phyloP scores from a whole-genome alignment of 2,797 vertebrate genomes.

The Sphenopsis melanotis region DNA sequence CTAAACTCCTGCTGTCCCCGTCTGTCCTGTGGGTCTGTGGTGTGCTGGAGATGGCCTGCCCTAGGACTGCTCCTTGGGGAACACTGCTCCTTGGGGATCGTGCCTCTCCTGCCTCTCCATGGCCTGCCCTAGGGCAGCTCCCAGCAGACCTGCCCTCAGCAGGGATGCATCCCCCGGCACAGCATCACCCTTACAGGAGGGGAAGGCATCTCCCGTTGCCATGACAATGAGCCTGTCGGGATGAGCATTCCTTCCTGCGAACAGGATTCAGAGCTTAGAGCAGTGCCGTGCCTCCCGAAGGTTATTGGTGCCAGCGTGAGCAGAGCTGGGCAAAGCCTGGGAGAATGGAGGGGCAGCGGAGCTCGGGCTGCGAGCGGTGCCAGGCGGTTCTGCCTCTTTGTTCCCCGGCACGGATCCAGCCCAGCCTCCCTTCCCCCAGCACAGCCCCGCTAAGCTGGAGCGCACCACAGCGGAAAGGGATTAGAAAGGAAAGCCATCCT shows the following conservation, averaged over 20 bases:
- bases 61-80: too few relatives aligned
- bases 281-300: neutral
- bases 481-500: conserved; percentile 34
- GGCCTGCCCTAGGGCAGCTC: neutral
- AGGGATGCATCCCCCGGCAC: neutral
- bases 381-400: neutral
- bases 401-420: neutral
- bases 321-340: neutral
- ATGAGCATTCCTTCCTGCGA: neutral
- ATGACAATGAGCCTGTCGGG: conserved; percentile 31
- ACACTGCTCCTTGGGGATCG: too few relatives aligned
- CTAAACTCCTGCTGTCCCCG: neutral
- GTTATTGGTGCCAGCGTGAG: neutral
- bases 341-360: neutral
- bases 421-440: conserved; percentile 33
- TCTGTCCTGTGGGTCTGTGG: neutral
- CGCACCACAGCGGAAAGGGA: neutral
- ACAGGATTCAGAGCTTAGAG: conserved; percentile 4
- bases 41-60: rapidly evolving
- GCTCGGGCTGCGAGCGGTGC: neutral
- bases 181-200: neutral
- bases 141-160: neutral
- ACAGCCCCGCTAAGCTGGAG: neutral
- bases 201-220: conserved; percentile 1
- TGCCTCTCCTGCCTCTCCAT: too few relatives aligned